Evolutionary conservation across 2,113 vertebrate genomes (phyloP).

Genomic region (Oncorhynchus masou): DNA sequence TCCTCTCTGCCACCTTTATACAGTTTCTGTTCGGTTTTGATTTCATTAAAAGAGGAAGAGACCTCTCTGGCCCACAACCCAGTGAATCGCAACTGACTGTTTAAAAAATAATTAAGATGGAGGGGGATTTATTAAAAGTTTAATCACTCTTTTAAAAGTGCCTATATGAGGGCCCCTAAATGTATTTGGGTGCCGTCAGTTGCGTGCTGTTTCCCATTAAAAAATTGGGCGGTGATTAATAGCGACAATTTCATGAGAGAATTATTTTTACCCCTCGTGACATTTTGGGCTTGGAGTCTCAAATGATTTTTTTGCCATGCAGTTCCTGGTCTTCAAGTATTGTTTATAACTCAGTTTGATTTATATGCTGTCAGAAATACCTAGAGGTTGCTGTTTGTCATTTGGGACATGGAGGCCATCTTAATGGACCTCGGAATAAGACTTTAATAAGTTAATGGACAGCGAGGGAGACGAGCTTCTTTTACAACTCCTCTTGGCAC

Average conservation of each 20-base stretch:
- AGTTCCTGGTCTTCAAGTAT: slow-evolving; percentile 24
- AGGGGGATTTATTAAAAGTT: slow-evolving; percentile 38
- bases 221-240: slow-evolving; percentile 29
- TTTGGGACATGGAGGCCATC: slow-evolving; percentile 40
- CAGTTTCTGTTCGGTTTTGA: slow-evolving; percentile 26
- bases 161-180: not conserved
- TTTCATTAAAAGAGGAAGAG: slow-evolving; percentile 33
- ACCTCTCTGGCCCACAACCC: slow-evolving; percentile 15
- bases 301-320: slow-evolving; percentile 41
- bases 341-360: slow-evolving; percentile 48
- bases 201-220: slow-evolving; percentile 6
- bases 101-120: slow-evolving; percentile 45
- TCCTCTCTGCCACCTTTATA: not conserved
- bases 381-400: slow-evolving; percentile 45
- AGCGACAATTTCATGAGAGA: slow-evolving; percentile 26
- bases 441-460: slow-evolving; percentile 55
- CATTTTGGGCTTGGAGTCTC: slow-evolving; percentile 36
- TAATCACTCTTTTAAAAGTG: slow-evolving; percentile 20
- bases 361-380: slow-evolving; percentile 37
- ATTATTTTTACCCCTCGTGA: slow-evolving; percentile 27
- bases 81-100: slow-evolving; percentile 17
- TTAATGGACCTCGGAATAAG: slow-evolving; percentile 47
- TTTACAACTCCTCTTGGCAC: slow-evolving; percentile 36
- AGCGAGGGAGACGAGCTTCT: slow-evolving; percentile 34
- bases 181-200: not conserved